Conservation (phyloP, 2,888 invertebrate species). For the Scotopteryx bipunctaria region DNA sequence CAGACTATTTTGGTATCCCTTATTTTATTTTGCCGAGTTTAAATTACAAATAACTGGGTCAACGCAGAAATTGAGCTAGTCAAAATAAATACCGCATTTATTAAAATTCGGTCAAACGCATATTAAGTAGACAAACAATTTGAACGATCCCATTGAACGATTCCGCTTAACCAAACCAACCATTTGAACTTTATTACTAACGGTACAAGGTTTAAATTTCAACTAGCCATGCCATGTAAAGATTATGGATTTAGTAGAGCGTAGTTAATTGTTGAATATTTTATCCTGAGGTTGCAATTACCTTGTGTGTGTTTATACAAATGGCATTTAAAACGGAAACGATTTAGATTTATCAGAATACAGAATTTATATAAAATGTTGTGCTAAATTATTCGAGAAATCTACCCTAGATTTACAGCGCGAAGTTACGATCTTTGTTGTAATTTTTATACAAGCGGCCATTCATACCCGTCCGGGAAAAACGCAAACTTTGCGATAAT, state of each 20-base stretch:
- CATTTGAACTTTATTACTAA: constrained; percentile 1
- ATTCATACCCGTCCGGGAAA: too few relatives aligned
- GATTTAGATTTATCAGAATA: background rate
- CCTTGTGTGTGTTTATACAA: constrained; percentile 16
- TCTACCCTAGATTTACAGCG: too few relatives aligned
- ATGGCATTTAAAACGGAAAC: constrained; percentile 15
- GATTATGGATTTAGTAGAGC: constrained; percentile 20
- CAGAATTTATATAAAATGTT: too few relatives aligned
- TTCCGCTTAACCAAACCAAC: background rate
- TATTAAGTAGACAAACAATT: background rate
- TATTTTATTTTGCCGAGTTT: too few relatives aligned
- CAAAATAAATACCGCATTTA: background rate
- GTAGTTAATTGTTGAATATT: constrained; percentile 15
- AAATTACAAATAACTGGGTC: too few relatives aligned
- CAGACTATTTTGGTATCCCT: too few relatives aligned
- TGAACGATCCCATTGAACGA: background rate
- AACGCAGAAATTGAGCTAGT: too few relatives aligned
- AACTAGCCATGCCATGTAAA: background rate
- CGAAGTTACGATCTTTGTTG: too few relatives aligned
- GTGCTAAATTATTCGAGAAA: too few relatives aligned
- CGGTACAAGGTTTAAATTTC: background rate
- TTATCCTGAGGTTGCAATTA: constrained; percentile 20
- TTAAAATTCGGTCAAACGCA: constrained; percentile 2
- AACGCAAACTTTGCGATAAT: too few relatives aligned
- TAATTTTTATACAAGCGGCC: too few relatives aligned